Conservation (phyloP, 2,797 vertebrate genomes). For the Scarus forsteni region DNA sequence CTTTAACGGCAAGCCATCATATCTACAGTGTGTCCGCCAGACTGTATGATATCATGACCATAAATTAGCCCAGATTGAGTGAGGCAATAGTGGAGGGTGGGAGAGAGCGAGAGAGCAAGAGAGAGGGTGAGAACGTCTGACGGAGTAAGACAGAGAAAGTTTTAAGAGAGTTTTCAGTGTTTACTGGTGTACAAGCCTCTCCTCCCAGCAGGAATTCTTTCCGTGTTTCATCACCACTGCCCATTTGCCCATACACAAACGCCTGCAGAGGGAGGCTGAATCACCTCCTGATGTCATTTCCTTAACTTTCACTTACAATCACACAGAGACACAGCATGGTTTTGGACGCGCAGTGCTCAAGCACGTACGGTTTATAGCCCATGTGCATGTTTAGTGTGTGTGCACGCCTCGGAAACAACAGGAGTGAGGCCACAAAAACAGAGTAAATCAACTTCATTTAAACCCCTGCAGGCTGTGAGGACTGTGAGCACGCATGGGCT, state of each 20-base stretch:
- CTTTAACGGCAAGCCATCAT: conserved; percentile 56
- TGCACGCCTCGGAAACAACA: conserved; percentile 5
- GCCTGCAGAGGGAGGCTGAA: conserved; percentile 65
- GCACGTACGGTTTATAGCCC: background rate
- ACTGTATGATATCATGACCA: conserved; percentile 72
- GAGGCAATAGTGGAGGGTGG: conserved; percentile 61
- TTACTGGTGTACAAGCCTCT: conserved; percentile 75
- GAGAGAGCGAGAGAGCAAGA: conserved; percentile 38
- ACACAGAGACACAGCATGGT: conserved; percentile 53
- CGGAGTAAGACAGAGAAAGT: conserved; percentile 46
- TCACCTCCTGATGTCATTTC: conserved; percentile 80
- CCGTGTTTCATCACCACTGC: conserved; percentile 84
- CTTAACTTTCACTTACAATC: conserved; percentile 73
- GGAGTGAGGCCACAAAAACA: conserved; percentile 41
- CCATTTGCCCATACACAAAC: conserved; percentile 64
- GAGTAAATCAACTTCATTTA: conserved; percentile 21
- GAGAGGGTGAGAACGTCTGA: conserved; percentile 34
- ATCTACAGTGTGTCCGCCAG: conserved; percentile 45
- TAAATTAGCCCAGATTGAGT: conserved; percentile 66
- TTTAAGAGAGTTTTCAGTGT: conserved; percentile 65
- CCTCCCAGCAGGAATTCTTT: conserved; percentile 84
- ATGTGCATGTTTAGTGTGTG: background rate
- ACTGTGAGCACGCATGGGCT: conserved; percentile 20
- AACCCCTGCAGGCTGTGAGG: conserved; percentile 18
- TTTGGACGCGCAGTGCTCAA: conserved; percentile 38